Evolutionary conservation across 2,113 vertebrate genomes (phyloP), one percentile per base, ranked within the genome.

Genomic region (Pseudolaguvia tuberculata): DNA sequence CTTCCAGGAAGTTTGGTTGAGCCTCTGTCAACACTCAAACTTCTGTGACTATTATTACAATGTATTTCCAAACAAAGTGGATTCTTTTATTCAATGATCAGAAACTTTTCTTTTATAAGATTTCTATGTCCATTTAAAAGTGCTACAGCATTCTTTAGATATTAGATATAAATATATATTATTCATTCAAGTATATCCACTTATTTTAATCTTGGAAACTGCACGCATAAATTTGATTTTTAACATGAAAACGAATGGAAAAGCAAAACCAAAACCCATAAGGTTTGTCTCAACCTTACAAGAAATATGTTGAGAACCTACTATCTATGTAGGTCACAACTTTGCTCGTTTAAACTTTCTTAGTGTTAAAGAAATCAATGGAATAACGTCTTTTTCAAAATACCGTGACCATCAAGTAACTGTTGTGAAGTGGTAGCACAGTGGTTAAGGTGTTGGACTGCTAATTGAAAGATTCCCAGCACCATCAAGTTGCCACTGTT

Each of bases 101-200:
- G 6, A 23, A 45, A 70, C 67, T 45, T 61, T 35, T 59, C 67
- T 59, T 45, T 74, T 51, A 47, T 17, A 57, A 29, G 27, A 51
- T 58, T 73, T 76, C 65, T 72, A 66, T 68, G 39, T 75, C 80
- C 78, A 80, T 79, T 78, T 82, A 65, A 70, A 72, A 75, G 63
- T 31, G 20, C 70, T 80, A 72, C 76, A 80, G 66, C 77, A 83
- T 85, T 84, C 84, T 73, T 86, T 78, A 84, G 85, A 88, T 84
- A 76, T 82, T 51, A 27, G 17, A 73, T 76, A 70, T 74, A 71
- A n/a, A 72, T 68, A 80, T 78, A 67, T 75, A 82, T 77, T 78
- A 82, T 84, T 84, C 75, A 86, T 81, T n/a, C n/a, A n/a, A n/a
- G n/a, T 72, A 79, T 76, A 76, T 77, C 61, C 68, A 66, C 45